Conservation (phyloP, 2,797 vertebrate genomes). For the Phrynocephalus vlangalii region DNA sequence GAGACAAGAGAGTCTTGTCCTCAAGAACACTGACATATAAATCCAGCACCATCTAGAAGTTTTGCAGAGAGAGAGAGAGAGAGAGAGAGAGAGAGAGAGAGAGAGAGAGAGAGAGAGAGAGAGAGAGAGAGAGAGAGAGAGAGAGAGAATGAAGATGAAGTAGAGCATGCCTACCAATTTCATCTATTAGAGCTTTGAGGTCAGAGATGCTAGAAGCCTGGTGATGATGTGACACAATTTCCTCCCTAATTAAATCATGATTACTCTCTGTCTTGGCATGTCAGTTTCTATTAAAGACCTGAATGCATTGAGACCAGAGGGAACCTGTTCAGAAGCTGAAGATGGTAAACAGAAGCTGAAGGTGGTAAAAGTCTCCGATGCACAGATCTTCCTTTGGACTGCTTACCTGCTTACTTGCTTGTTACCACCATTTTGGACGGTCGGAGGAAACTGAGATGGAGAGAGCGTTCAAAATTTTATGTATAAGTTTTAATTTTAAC, state of each 20-base stretch:
- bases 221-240: background rate
- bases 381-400: background rate
- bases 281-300: slow-evolving; percentile 15
- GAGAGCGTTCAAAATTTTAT: too few relatives aligned
- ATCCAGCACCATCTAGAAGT: background rate
- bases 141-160: too few relatives aligned
- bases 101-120: too few relatives aligned
- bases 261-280: background rate
- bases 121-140: background rate
- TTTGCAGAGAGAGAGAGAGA: background rate
- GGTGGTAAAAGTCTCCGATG: background rate
- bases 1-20: background rate
- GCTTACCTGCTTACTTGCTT: background rate
- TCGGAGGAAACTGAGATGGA: too few relatives aligned
- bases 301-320: background rate
- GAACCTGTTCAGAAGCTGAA: background rate
- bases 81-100: too few relatives aligned
- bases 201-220: background rate
- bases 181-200: background rate
- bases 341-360: background rate
- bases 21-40: background rate
- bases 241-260: slow-evolving; percentile 11
- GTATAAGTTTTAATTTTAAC: too few relatives aligned
- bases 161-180: background rate
- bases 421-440: too few relatives aligned